These are phyloP conservation scores for Syngnathoides biaculeatus DNA, from an alignment of 2,113 vertebrate species.

Conservation along the genomic window DNA sequence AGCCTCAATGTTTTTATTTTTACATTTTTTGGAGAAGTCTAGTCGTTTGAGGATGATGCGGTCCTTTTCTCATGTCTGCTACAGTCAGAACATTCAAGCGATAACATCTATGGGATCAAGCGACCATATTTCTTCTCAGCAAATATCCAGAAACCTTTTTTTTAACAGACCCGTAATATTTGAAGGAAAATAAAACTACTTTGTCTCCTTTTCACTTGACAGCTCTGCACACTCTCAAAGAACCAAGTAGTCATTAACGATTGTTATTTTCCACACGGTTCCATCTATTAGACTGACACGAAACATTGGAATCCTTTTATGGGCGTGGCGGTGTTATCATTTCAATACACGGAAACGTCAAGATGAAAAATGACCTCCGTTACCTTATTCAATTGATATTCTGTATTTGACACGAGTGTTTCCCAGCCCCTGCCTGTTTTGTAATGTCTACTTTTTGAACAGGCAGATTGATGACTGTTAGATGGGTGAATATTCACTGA, in stretches of 20 bases:
- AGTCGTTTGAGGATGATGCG: not conserved
- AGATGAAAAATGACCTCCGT: conserved; percentile 34
- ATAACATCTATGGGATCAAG: conserved; percentile 25
- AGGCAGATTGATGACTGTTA: not conserved
- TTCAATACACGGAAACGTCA: conserved; percentile 32
- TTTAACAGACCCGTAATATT: not conserved
- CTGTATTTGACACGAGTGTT: conserved; percentile 8
- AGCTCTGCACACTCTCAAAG: conserved; percentile 13
- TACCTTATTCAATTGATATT: conserved; percentile 31
- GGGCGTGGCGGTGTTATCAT: conserved; percentile 26
- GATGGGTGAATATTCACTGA: not conserved
- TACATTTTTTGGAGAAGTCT: not conserved
- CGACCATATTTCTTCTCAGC: conserved; percentile 32
- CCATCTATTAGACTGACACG: conserved; percentile 16
- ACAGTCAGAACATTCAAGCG: conserved; percentile 39
- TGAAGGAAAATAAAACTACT: not conserved
- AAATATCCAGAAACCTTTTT: not conserved
- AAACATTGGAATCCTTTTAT: conserved; percentile 30
- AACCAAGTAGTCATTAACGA: conserved; percentile 47
- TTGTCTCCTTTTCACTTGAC: conserved; percentile 46
- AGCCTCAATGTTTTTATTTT: not conserved
- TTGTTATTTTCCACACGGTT: conserved; percentile 32
- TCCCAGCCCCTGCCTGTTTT: not conserved
- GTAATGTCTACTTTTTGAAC: not conserved
- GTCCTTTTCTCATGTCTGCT: conserved; percentile 24